These are phyloP conservation scores for Campoplex capitator DNA, from an alignment of 2,888 invertebrate species.

Conservation along the genomic window DNA sequence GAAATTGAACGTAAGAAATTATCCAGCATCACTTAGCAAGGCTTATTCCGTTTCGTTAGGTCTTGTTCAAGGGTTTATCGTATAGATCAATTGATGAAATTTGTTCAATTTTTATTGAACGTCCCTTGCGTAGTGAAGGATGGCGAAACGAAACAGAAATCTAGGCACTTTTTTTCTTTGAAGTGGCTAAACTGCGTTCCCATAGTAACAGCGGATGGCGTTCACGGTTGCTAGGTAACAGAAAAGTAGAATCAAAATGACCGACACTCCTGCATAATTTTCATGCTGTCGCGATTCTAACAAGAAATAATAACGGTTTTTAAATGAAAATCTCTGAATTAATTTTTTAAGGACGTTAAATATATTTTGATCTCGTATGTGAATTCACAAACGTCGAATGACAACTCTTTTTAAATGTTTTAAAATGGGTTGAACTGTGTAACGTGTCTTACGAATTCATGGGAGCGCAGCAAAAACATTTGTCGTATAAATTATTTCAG, in stretches of 20 bases:
- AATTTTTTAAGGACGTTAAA: background rate
- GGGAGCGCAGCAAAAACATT: background rate
- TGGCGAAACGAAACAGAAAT: background rate
- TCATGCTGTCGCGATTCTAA: background rate
- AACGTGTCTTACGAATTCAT: background rate
- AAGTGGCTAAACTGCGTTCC: constrained; percentile 72
- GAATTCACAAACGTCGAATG: background rate
- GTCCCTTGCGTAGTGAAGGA: background rate
- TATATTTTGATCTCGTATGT: background rate
- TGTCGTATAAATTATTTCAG: background rate
- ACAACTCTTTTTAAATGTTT: background rate
- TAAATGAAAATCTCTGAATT: background rate
- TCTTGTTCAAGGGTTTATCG: background rate
- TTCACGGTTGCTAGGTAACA: constrained; percentile 2
- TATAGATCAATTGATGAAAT: background rate
- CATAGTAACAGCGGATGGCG: constrained; percentile 72
- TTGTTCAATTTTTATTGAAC: background rate
- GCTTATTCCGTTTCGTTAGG: background rate
- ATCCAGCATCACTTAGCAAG: background rate
- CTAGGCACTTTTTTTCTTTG: background rate
- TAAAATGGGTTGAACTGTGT: background rate
- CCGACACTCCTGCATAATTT: background rate
- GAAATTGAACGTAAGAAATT: background rate
- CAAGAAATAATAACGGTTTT: background rate
- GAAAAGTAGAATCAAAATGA: background rate